A percentile compares a stretch with the other conserved stretches of the same genome.
Conservation (phyloP, 2,797 vertebrate species). For the Dallia pectoralis region DNA sequence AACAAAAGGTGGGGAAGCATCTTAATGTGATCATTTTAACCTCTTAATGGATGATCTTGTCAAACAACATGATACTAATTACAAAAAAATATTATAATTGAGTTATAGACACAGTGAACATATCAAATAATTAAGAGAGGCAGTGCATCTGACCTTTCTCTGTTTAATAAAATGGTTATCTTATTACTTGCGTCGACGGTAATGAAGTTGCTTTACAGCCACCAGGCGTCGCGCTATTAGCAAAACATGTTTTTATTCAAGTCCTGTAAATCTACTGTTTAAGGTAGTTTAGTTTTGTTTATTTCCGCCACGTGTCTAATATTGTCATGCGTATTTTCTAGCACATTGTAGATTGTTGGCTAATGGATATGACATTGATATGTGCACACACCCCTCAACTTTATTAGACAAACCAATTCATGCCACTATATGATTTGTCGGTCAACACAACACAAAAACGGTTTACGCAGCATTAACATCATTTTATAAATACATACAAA, state of each 20-base stretch:
- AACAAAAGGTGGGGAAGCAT: background rate
- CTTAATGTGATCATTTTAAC: no score
- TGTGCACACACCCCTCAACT: background rate
- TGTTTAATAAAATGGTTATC: background rate
- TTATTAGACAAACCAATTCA: constrained; percentile 24
- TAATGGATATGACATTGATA: background rate
- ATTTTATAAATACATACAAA: background rate
- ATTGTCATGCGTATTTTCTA: background rate
- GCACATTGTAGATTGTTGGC: background rate
- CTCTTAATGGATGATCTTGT: no score
- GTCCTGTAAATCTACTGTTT: background rate
- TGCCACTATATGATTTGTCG: background rate
- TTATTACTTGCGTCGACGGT: background rate
- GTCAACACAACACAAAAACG: no score
- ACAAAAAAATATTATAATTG: background rate
- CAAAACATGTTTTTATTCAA: constrained; percentile 8
- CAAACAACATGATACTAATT: no score
- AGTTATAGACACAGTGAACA: background rate
- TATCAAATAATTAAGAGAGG: background rate
- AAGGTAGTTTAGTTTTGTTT: background rate
- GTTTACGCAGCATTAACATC: no score
- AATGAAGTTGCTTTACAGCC: constrained; percentile 15
- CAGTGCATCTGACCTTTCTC: background rate
- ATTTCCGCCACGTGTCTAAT: background rate
- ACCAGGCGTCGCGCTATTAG: constrained; percentile 54